phyloP scores from a whole-genome alignment of 2,113 vertebrate species.

The Prietella phreatophila region DNA sequence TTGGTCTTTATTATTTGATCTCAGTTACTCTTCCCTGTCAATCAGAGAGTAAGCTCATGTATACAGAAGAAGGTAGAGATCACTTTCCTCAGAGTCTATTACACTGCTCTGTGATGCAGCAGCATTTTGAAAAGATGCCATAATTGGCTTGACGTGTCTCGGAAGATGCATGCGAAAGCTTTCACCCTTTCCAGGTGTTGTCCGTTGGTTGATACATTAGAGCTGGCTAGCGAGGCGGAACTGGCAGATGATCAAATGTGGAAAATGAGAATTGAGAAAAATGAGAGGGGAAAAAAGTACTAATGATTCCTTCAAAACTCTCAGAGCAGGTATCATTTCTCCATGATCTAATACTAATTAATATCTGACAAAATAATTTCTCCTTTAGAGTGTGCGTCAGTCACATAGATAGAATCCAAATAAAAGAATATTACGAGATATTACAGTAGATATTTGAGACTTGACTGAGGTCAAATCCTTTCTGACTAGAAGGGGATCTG shows the following conservation, averaged over 20 bases:
- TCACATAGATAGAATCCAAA: background rate
- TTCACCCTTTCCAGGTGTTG: too few species aligned
- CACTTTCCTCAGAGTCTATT: background rate
- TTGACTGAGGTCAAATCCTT: conserved; percentile 9
- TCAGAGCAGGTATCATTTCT: background rate
- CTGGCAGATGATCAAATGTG: background rate
- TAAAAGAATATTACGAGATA: background rate
- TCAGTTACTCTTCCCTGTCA: background rate
- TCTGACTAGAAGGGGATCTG: conserved; percentile 1
- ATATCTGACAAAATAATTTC: background rate
- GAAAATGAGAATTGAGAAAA: background rate
- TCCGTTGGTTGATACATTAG: background rate
- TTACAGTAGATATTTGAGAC: background rate
- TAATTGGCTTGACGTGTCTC: background rate
- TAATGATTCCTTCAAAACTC: background rate
- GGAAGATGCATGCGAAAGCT: background rate
- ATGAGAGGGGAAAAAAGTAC: background rate
- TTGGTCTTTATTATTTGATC: too few species aligned
- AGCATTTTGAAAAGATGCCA: background rate
- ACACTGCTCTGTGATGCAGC: background rate
- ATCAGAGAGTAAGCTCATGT: background rate
- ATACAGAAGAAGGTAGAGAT: background rate
- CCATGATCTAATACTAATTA: background rate
- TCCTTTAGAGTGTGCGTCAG: background rate
- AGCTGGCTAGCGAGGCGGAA: background rate